Conservation (phyloP, 2,113 vertebrate genomes). For the Perognathus longimembris region DNA sequence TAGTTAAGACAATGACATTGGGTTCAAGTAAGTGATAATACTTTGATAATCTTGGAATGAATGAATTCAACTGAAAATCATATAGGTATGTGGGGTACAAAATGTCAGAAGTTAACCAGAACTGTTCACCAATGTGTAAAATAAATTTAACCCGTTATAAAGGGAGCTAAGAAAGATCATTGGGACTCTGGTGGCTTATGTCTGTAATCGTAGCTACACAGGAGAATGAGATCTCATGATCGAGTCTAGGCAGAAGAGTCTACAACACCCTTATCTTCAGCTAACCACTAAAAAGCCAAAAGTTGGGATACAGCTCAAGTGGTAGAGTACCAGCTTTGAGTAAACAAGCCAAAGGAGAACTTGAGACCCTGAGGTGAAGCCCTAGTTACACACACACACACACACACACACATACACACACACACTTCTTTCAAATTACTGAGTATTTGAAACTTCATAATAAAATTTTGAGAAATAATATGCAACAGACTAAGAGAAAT, state of each 20-base stretch:
- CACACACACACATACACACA: too few species aligned
- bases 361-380: too few species aligned
- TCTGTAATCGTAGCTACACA: too few species aligned
- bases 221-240: too few species aligned
- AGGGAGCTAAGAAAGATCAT: not conserved
- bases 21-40: not conserved
- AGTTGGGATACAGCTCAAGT: too few species aligned
- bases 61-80: not conserved
- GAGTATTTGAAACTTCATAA: constrained; percentile 45
- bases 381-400: too few species aligned
- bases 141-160: constrained; percentile 25
- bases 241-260: too few species aligned
- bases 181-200: too few species aligned
- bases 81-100: not conserved
- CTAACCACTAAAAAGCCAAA: too few species aligned
- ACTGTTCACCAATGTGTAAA: not conserved
- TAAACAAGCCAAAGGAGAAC: too few species aligned
- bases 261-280: too few species aligned
- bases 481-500: constrained; percentile 14
- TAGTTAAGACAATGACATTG: not conserved
- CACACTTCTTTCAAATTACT: not conserved
- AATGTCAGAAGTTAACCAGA: constrained; percentile 7
- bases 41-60: constrained; percentile 20
- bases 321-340: too few species aligned
- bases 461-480: constrained; percentile 48